phyloP scores from a whole-genome alignment of 2,888 invertebrate genomes.

The Kuschelorhynchus macadamiae region DNA sequence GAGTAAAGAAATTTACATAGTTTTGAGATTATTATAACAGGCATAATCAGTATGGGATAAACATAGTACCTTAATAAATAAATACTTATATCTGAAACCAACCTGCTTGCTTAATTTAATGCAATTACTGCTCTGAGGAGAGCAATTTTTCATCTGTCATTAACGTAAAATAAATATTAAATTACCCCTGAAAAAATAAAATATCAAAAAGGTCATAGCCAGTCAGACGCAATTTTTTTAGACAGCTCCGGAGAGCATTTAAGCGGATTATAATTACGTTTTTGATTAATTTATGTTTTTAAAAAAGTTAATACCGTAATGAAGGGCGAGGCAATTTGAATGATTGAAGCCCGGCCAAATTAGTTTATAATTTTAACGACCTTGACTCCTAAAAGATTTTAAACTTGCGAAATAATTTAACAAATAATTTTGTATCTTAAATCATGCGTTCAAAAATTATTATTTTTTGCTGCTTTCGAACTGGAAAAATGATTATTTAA shows the following conservation, averaged over 20 bases:
- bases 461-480: too few relatives aligned
- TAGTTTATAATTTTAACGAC: slow-evolving; percentile 26
- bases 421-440: too few relatives aligned
- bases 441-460: too few relatives aligned
- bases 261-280: slow-evolving; percentile 33
- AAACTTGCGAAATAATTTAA: too few relatives aligned
- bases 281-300: slow-evolving; percentile 30
- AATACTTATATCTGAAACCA: too few relatives aligned
- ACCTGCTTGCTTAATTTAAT: slow-evolving; percentile 6
- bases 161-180: slow-evolving; percentile 31
- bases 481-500: too few relatives aligned
- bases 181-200: slow-evolving; percentile 31
- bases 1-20: too few relatives aligned
- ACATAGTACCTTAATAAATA: too few relatives aligned
- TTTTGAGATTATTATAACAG: too few relatives aligned
- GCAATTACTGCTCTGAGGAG: slow-evolving; percentile 17
- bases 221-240: slow-evolving; percentile 24
- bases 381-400: too few relatives aligned
- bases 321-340: slow-evolving; percentile 31
- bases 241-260: slow-evolving; percentile 29
- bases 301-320: slow-evolving; percentile 22
- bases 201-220: slow-evolving; percentile 13
- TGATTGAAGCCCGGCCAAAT: slow-evolving; percentile 31
- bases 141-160: slow-evolving; percentile 29
- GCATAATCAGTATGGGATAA: too few relatives aligned